These are phyloP conservation scores for Salvelinus fontinalis DNA, from an alignment of 2,113 vertebrate species.

Conservation along the genomic window DNA sequence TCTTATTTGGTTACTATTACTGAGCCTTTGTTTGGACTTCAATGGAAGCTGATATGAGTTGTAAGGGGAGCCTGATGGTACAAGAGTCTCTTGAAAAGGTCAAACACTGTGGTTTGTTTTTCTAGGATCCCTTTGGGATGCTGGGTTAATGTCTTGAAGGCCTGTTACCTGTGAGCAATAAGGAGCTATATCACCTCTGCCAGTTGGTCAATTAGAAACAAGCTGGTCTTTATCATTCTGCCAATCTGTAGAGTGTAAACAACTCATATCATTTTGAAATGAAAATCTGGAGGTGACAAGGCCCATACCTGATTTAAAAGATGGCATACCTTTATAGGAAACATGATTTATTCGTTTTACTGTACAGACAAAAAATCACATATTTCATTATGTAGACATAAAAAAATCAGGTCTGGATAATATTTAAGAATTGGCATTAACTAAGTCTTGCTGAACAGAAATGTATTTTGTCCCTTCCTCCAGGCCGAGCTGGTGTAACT, in stretches of 20 bases:
- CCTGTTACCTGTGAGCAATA: conserved; percentile 61
- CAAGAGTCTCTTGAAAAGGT: conserved; percentile 76
- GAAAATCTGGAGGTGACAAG: background rate
- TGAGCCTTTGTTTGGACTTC: conserved; percentile 69
- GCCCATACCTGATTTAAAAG: background rate
- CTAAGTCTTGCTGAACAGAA: background rate
- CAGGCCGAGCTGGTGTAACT: too few relatives aligned
- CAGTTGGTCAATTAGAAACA: conserved; percentile 65
- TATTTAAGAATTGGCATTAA: too few relatives aligned
- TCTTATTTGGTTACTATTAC: conserved; percentile 69
- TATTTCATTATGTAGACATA: background rate
- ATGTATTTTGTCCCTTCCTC: background rate
- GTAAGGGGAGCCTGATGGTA: conserved; percentile 75
- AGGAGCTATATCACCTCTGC: conserved; percentile 57
- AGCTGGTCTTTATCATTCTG: conserved; percentile 52
- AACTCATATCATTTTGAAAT: conserved; percentile 21
- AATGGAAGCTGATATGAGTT: conserved; percentile 70
- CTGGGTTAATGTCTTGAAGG: conserved; percentile 54
- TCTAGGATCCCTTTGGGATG: conserved; percentile 59
- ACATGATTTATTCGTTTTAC: too few relatives aligned
- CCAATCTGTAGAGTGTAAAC: conserved; percentile 49
- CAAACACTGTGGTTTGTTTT: conserved; percentile 74
- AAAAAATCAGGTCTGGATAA: background rate
- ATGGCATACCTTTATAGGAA: background rate
- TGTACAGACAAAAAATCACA: background rate